A percentile compares a stretch with the other conserved stretches of the same genome.
These are phyloP conservation scores for Tursiops truncatus DNA, from an alignment of 2,113 vertebrate genomes.

Conservation along the genomic window DNA sequence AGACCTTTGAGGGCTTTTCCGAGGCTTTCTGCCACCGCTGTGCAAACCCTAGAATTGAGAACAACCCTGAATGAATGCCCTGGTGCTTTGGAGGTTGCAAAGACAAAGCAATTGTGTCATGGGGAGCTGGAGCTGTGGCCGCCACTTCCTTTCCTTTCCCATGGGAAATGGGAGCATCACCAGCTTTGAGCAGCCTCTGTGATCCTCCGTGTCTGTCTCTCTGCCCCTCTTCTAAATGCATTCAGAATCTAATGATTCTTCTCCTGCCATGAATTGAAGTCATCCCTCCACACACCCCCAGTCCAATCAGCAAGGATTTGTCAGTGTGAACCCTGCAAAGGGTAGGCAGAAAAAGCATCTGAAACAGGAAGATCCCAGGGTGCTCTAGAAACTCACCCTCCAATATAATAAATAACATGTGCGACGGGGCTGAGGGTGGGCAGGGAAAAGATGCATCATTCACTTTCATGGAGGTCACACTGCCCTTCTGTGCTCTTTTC, in stretches of 20 bases:
- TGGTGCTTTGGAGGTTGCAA: slow-evolving; percentile 60
- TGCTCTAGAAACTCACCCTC: slow-evolving; percentile 56
- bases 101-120: slow-evolving; percentile 52
- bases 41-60: slow-evolving; percentile 17
- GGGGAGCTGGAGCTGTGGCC: slow-evolving; percentile 53
- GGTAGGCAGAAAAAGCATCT: slow-evolving; percentile 23
- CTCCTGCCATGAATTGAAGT: slow-evolving; percentile 34
- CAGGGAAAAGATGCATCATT: slow-evolving; percentile 72
- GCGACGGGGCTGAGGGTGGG: slow-evolving; percentile 2
- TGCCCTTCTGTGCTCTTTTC: slow-evolving; percentile 71
- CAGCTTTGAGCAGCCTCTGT: slow-evolving; percentile 53
- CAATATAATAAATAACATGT: slow-evolving; percentile 68
- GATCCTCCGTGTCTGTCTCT: slow-evolving; percentile 58
- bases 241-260: slow-evolving; percentile 67
- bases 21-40: slow-evolving; percentile 11
- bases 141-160: slow-evolving; percentile 58
- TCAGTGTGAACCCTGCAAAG: slow-evolving; percentile 43
- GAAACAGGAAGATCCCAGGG: slow-evolving; percentile 29
- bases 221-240: slow-evolving; percentile 33
- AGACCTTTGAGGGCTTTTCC: not conserved
- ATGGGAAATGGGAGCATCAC: slow-evolving; percentile 49
- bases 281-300: not conserved
- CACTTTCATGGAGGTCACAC: slow-evolving; percentile 68
- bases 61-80: slow-evolving; percentile 53
- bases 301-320: slow-evolving; percentile 58